phyloP scores from a whole-genome alignment of 2,888 invertebrate species.

The Epistrophe eligans region DNA sequence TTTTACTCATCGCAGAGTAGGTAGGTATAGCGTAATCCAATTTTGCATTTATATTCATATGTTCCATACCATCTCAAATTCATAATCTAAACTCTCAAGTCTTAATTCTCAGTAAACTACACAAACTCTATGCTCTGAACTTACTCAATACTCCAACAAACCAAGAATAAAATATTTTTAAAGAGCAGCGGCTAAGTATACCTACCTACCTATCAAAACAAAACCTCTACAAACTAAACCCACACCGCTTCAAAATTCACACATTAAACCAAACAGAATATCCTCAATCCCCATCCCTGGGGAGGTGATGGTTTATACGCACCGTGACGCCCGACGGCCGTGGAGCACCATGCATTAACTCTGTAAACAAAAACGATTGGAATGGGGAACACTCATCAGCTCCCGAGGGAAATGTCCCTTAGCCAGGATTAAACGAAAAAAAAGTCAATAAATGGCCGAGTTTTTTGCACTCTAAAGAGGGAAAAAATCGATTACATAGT shows the following conservation, averaged over 20 bases:
- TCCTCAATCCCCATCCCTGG: not conserved
- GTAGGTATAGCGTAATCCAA: not conserved
- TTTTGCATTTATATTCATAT: not conserved
- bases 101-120: not conserved
- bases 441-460: constrained; percentile 77
- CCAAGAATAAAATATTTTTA: not conserved
- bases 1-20: not conserved
- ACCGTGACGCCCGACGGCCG: not conserved
- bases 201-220: not conserved
- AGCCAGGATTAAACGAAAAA: constrained; percentile 59
- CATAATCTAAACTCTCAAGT: not conserved
- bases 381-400: constrained; percentile 38
- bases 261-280: constrained; percentile 39
- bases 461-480: constrained; percentile 76
- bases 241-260: constrained; percentile 24
- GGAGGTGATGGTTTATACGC: not conserved
- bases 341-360: not conserved
- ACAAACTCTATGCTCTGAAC: not conserved
- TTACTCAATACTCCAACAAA: not conserved
- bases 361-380: not conserved
- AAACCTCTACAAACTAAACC: constrained; percentile 29
- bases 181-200: constrained; percentile 13
- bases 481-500: constrained; percentile 69
- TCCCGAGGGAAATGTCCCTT: constrained; percentile 64
- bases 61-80: not conserved